These are phyloP conservation scores for Coremacera marginata DNA, from an alignment of 2,888 invertebrate species.

Conservation along the genomic window DNA sequence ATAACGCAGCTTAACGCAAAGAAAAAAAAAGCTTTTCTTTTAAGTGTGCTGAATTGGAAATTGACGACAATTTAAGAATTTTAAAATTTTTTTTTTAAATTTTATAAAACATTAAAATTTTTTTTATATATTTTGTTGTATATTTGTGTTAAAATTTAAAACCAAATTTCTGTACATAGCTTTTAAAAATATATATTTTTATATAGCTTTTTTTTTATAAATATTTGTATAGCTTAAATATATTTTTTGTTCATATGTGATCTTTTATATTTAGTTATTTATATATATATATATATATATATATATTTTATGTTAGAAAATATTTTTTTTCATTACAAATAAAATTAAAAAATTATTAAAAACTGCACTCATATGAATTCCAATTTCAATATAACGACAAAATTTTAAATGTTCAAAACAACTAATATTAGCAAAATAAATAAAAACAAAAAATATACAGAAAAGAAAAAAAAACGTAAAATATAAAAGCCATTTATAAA, in stretches of 20 bases:
- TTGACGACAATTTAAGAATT: not conserved
- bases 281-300: not conserved
- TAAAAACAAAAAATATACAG: not conserved
- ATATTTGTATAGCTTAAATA: constrained; percentile 29
- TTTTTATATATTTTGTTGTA: not conserved
- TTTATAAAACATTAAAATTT: not conserved
- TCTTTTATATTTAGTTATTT: not conserved
- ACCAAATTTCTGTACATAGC: constrained; percentile 8
- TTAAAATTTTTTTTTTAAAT: not conserved
- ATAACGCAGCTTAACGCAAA: not conserved
- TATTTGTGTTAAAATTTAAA: not conserved
- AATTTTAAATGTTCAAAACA: constrained; percentile 28
- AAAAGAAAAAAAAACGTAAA: not conserved
- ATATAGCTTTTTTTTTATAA: constrained; percentile 3
- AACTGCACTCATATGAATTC: not conserved
- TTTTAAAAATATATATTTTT: not conserved
- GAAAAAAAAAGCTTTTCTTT: too few species aligned
- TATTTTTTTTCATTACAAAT: not conserved
- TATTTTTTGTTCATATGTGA: not conserved
- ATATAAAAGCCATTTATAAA: constrained; percentile 9
- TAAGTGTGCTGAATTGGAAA: not conserved
- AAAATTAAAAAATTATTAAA: not conserved
- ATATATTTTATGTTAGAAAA: not conserved
- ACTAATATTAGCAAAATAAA: not conserved
- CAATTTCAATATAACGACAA: constrained; percentile 4